These are phyloP conservation scores for Chionodraco myersi DNA, from an alignment of 2,113 vertebrate species.

Conservation along the genomic window DNA sequence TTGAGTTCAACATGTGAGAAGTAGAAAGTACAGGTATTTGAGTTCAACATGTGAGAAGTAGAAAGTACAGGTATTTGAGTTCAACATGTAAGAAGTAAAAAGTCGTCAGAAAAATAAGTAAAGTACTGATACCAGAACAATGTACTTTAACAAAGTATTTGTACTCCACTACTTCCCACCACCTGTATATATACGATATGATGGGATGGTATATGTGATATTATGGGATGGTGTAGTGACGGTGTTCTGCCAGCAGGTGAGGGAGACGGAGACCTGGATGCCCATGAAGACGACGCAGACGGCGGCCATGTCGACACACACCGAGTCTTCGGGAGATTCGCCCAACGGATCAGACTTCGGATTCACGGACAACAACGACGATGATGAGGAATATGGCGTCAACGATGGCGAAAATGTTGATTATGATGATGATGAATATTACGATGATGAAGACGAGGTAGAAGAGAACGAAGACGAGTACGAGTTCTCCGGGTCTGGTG, in stretches of 20 bases:
- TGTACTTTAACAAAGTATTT: too few species aligned
- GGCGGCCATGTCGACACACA: not conserved
- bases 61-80: too few species aligned
- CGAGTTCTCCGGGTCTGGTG: conserved; percentile 89
- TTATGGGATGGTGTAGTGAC: too few species aligned
- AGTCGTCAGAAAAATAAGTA: too few species aligned
- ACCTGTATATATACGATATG: too few species aligned
- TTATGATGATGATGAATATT: not conserved
- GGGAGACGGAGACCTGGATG: conserved; percentile 87
- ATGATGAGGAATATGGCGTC: conserved; percentile 48
- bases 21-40: too few species aligned
- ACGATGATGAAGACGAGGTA: conserved; percentile 66
- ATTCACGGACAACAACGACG: conserved; percentile 52
- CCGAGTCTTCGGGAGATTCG: conserved; percentile 72
- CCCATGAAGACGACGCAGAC: conserved; percentile 72
- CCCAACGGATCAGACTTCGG: conserved; percentile 69
- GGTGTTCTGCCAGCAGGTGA: conserved; percentile 70
- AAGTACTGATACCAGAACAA: too few species aligned
- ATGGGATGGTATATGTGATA: too few species aligned
- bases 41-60: too few species aligned
- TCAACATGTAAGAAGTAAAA: too few species aligned
- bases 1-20: too few species aligned
- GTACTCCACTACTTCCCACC: too few species aligned
- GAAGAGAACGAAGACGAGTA: conserved; percentile 65
- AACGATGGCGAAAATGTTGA: not conserved